These are phyloP conservation scores for Entomyzon cyanotis DNA, from an alignment of 2,113 vertebrate species.

Conservation along the genomic window DNA sequence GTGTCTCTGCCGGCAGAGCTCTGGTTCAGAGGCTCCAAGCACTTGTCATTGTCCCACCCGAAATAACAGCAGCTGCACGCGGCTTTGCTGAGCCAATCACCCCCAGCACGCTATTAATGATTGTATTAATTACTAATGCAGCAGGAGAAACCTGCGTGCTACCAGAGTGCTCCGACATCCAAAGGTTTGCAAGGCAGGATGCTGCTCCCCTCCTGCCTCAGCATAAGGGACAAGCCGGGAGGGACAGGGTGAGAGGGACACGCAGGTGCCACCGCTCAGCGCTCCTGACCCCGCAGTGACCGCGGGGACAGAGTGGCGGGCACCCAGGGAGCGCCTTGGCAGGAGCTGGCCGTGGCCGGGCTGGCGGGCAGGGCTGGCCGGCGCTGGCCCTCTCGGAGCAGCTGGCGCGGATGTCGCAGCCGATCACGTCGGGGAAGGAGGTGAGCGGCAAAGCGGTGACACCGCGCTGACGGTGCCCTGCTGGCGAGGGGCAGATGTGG, in stretches of 20 bases:
- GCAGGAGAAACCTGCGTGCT: background rate
- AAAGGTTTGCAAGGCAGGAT: background rate
- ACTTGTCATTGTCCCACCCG: background rate
- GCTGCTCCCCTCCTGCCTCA: background rate
- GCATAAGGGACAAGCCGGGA: rapidly evolving
- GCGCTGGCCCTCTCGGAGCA: conserved; percentile 31
- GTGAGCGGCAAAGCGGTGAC: conserved; percentile 57
- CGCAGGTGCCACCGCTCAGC: rapidly evolving
- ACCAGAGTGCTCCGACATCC: background rate
- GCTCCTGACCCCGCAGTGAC: background rate
- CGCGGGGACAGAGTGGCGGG: rapidly evolving
- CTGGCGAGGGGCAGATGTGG: conserved; percentile 72
- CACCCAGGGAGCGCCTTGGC: rapidly evolving
- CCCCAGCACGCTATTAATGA: background rate
- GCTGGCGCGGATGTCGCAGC: conserved; percentile 72
- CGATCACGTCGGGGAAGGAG: conserved; percentile 65
- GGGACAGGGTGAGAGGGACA: background rate
- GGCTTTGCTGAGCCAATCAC: background rate
- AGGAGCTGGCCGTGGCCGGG: background rate
- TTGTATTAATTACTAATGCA: background rate
- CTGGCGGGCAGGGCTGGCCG: background rate
- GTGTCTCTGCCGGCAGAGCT: background rate
- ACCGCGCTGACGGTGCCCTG: conserved; percentile 38
- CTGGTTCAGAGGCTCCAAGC: background rate
- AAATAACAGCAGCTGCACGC: background rate